Evolutionary conservation across 2,797 vertebrate species (phyloP), one percentile per base, ranked within the genome.

Genomic region (Leuciscus waleckii): DNA sequence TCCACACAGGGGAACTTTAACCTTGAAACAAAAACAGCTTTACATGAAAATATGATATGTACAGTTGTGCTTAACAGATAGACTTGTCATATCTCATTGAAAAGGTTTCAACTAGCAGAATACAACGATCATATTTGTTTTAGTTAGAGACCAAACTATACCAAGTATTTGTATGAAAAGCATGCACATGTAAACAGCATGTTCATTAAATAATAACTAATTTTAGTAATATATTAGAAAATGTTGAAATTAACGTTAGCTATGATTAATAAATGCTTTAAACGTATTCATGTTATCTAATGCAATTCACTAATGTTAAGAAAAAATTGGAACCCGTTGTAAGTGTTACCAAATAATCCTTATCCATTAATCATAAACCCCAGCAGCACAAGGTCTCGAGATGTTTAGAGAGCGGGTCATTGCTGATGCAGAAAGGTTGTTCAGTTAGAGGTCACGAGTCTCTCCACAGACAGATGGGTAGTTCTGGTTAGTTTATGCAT

Each of bases 401-500:
- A 29, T 29, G 58, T 63, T 26, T 63, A 26, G 4, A 5, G 56
- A 63, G 16, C 32, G 16, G 26, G 80, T 58, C 71, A 71, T 82
- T 23, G 41, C 65, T 61, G 14, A 49, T 46, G 74, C 58, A 37
- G 67, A 32, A 76, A 49, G 78, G 61, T 46, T 4, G 11, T 75
- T 56, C 29, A 56, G 61, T 49, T 79, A 78, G 61, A 67, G 61
- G 78, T 68, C 78, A 80, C 3, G 26, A 54, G 76, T 51, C 43
- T 80, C 65, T 67, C 37, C 23, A 87, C 76, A 87, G 61, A 86
- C 63, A 35, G 79, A 86, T 86, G 84, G 79, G 84, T 51, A 26
- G 83, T 68, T 78, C 76, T 89, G 81, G 83, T 92, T 88, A 90
- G 88, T 49, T 16, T 49, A 49, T 90, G 86, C 90, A 85, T 85